Evolutionary conservation across 2,797 vertebrate species (phyloP).

Genomic region (Eidolon dupreanum): DNA sequence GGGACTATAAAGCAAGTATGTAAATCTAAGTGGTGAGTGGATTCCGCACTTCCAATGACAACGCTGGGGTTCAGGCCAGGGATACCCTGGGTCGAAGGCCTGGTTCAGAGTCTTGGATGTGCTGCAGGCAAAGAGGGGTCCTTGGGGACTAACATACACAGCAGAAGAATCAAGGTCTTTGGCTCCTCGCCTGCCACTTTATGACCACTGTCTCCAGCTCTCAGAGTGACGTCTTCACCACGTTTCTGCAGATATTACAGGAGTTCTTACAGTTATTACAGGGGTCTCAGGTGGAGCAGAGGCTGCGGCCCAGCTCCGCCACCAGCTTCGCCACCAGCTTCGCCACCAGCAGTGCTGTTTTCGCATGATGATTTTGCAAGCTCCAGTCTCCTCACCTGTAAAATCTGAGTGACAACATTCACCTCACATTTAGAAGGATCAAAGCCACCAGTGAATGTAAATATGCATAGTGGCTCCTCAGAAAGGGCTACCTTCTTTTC

Average conservation of each 20-base stretch:
- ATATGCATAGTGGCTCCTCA: background rate
- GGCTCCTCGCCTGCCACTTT: background rate
- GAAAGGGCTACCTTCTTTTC: background rate
- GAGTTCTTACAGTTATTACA: background rate
- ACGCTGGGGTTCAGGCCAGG: background rate
- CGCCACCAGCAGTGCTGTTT: too few relatives aligned
- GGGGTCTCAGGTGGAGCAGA: background rate
- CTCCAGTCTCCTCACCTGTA: background rate
- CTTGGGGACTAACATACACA: background rate
- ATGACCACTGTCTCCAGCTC: background rate
- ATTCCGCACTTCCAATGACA: background rate
- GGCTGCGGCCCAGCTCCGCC: background rate
- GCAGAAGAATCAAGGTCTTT: background rate
- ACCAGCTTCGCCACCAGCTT: background rate
- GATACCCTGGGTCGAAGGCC: background rate
- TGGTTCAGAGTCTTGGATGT: background rate
- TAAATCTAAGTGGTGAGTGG: background rate
- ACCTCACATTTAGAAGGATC: background rate
- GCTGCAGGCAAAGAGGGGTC: background rate
- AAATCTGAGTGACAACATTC: background rate
- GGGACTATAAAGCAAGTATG: conserved; percentile 7
- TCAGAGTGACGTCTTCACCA: background rate
- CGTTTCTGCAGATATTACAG: background rate
- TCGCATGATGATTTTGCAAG: background rate
- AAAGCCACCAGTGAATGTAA: background rate